These are phyloP conservation scores for Gallirallus australis DNA, from an alignment of 2,797 vertebrate species.

Conservation along the genomic window DNA sequence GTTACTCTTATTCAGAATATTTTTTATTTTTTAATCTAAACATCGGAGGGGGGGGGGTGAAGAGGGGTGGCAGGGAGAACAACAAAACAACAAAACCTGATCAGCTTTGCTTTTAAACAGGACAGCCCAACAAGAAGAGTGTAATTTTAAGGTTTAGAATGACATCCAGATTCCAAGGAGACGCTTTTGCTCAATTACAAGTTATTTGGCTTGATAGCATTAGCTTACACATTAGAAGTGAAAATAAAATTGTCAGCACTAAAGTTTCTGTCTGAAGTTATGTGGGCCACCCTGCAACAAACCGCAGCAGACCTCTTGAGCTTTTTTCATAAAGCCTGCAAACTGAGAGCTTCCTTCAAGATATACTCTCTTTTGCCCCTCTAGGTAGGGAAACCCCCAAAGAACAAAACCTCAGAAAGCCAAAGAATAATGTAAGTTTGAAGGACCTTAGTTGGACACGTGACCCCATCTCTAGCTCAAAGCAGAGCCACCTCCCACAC, in stretches of 20 bases:
- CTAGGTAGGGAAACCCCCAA: not conserved
- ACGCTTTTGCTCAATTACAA: not conserved
- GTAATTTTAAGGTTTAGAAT: not conserved
- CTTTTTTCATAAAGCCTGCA: not conserved
- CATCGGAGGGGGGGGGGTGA: not conserved
- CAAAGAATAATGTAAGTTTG: not conserved
- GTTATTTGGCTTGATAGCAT: not conserved
- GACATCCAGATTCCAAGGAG: not conserved
- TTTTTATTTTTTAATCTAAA: not conserved
- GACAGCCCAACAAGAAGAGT: not conserved
- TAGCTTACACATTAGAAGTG: constrained; percentile 10
- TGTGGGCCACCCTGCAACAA: not conserved
- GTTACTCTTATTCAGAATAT: not conserved
- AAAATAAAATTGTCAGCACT: not conserved
- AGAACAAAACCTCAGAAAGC: not conserved
- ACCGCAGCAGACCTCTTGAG: not conserved
- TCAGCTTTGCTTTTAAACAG: not conserved
- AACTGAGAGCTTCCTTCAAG: not conserved
- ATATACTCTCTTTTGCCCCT: not conserved
- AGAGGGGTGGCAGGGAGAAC: fast-evolving
- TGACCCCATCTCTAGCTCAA: not conserved
- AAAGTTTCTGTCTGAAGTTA: not conserved
- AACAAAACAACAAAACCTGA: not conserved
- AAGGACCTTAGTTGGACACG: not conserved
- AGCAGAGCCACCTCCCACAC: not conserved